A percentile compares a stretch with the other conserved stretches of the same genome.
These are phyloP conservation scores for Agelaius phoeniceus DNA, from an alignment of 2,113 vertebrate genomes.

Conservation along the genomic window DNA sequence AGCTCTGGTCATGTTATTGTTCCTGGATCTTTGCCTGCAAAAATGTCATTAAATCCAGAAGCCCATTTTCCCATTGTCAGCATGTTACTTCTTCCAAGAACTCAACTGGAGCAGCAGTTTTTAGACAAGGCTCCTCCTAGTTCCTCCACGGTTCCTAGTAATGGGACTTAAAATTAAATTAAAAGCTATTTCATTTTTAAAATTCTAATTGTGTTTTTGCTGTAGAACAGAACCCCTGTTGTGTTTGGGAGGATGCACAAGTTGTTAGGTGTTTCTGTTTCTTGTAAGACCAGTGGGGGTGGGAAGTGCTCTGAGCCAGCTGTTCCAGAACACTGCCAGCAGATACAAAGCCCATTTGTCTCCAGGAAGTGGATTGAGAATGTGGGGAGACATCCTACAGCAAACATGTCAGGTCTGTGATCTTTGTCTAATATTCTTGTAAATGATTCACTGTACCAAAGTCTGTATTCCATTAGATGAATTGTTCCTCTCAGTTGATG, in stretches of 20 bases:
- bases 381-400: neutral
- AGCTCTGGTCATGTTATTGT: neutral
- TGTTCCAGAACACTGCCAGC: neutral
- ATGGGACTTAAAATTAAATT: neutral
- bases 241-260: neutral
- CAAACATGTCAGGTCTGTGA: conserved; percentile 16
- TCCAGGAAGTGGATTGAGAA: fast-evolving
- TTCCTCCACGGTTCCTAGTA: neutral
- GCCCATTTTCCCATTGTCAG: neutral
- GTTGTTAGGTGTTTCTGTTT: neutral
- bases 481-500: neutral
- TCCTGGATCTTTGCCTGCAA: neutral
- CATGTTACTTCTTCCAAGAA: neutral
- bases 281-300: fast-evolving
- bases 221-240: neutral
- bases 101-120: neutral
- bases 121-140: neutral
- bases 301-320: neutral
- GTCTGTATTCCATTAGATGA: neutral
- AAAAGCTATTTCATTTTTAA: neutral
- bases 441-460: neutral
- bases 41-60: neutral
- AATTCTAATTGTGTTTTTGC: neutral
- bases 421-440: neutral
- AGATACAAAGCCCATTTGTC: neutral